Evolutionary conservation across 1,140 invertebrate genomes (phyloP).

Genomic region (Papilio xuthus): DNA sequence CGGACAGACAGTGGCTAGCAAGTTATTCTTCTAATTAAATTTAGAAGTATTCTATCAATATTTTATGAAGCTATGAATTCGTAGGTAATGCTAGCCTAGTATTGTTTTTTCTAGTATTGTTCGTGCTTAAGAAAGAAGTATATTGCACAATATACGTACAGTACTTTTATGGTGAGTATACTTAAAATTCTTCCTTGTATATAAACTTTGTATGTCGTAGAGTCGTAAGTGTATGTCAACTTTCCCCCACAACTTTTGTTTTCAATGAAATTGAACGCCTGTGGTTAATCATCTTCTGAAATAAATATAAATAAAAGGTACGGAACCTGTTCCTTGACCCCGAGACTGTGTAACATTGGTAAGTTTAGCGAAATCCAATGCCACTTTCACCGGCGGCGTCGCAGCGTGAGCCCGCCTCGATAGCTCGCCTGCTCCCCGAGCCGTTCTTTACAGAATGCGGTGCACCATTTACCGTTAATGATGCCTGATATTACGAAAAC

Average conservation of each 20-base stretch:
- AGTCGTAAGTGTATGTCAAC: not conserved
- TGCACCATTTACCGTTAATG: conserved; percentile 41
- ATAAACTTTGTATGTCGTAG: not conserved
- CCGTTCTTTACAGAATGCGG: conserved; percentile 37
- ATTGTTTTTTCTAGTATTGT: no score
- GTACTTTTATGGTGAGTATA: not conserved
- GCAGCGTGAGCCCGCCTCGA: not conserved
- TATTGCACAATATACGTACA: not conserved
- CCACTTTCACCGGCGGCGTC: conserved; percentile 61
- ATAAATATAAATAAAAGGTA: conserved; percentile 67
- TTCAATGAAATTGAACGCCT: conserved; percentile 14
- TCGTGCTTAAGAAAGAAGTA: not conserved
- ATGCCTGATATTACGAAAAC: conserved; percentile 27
- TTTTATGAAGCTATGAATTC: no score
- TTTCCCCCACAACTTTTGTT: conserved; percentile 4
- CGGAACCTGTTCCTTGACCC: conserved; percentile 71
- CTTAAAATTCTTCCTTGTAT: not conserved
- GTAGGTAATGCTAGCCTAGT: no score
- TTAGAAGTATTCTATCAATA: no score
- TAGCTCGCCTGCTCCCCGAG: not conserved
- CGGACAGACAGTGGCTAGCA: no score
- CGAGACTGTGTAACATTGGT: conserved; percentile 52
- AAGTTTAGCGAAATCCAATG: conserved; percentile 52
- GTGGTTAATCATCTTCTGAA: conserved; percentile 66
- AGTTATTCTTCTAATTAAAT: no score